Conservation (phyloP, 2,888 invertebrate genomes). For the Clitarchus hookeri region DNA sequence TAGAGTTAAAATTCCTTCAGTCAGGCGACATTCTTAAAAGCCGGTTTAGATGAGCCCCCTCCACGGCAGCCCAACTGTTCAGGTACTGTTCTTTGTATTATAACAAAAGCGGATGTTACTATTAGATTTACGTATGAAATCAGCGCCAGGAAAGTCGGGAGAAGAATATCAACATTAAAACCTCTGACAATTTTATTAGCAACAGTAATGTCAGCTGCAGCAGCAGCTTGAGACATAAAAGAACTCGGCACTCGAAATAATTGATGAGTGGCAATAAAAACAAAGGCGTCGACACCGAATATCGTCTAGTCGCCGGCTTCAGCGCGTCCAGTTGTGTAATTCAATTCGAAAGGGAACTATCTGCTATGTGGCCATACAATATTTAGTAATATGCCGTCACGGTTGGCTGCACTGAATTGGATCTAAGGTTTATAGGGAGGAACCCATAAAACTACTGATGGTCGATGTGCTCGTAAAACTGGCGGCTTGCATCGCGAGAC, state of each 20-base stretch:
- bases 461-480: constrained; percentile 14
- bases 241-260: background rate
- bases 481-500: constrained; percentile 1
- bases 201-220: background rate
- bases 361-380: constrained; percentile 14
- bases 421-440: constrained; percentile 14
- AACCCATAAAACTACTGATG: constrained; percentile 10
- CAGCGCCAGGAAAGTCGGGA: background rate
- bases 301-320: background rate
- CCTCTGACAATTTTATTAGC: background rate
- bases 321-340: background rate
- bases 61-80: no score
- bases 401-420: constrained; percentile 14
- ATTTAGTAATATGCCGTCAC: constrained; percentile 3
- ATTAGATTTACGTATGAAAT: background rate
- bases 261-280: background rate
- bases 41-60: no score
- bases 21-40: no score
- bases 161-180: background rate
- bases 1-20: no score
- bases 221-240: background rate
- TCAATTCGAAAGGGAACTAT: constrained; percentile 14
- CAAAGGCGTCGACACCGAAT: background rate
- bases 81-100: no score
- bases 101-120: no score